These are phyloP conservation scores for Microcebus jonahi DNA, from an alignment of 2,113 vertebrate genomes.

Conservation along the genomic window DNA sequence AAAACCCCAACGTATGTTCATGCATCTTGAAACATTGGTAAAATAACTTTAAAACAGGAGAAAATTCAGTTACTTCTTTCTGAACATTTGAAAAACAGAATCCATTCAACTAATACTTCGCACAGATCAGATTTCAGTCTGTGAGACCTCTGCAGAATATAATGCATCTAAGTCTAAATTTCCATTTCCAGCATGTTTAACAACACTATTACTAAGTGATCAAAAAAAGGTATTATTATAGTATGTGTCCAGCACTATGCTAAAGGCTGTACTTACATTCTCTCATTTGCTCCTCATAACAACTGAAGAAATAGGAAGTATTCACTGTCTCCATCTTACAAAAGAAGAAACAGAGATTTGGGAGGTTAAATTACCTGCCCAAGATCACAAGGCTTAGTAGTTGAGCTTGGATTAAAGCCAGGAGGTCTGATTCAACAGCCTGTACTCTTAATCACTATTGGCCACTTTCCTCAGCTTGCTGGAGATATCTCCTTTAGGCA, in stretches of 20 bases:
- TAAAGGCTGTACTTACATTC: neutral
- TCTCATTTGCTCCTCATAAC: neutral
- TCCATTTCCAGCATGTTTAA: neutral
- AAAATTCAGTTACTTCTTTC: slow-evolving; percentile 23
- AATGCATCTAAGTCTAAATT: neutral
- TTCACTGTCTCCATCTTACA: neutral
- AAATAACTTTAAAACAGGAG: slow-evolving; percentile 26
- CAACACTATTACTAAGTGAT: neutral
- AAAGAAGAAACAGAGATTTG: neutral
- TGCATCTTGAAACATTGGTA: neutral
- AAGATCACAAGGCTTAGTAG: neutral
- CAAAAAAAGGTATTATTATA: neutral
- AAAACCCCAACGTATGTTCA: neutral
- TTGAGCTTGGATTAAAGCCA: neutral
- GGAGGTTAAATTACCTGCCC: neutral
- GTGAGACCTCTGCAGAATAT: neutral
- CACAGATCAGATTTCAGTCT: neutral
- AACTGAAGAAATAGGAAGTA: neutral
- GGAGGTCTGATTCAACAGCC: neutral
- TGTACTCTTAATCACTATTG: neutral
- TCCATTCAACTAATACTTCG: neutral
- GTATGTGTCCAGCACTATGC: neutral
- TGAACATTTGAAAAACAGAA: neutral
- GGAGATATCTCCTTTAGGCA: neutral
- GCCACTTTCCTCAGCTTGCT: neutral